A percentile compares a stretch with the other conserved stretches of the same genome.
Evolutionary conservation across 1,140 invertebrate genomes (phyloP).

Genomic region (Probaryconus sp.): DNA sequence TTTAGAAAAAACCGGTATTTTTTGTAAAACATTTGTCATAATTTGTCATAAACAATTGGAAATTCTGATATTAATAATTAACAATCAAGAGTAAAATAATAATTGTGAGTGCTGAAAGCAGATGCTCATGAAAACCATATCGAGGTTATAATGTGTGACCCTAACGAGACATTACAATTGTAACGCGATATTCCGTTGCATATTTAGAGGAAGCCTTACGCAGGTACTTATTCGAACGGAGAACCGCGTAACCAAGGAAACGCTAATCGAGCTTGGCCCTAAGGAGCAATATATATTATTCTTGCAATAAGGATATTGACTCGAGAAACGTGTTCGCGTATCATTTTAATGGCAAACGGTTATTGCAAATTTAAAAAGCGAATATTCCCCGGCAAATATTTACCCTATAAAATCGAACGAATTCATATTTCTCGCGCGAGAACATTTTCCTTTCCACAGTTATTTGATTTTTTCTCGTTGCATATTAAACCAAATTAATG

Average conservation of each 20-base stretch:
- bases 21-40: too few relatives aligned
- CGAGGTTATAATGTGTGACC: conserved; percentile 18
- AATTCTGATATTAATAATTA: too few relatives aligned
- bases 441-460: neutral
- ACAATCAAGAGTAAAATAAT: too few relatives aligned
- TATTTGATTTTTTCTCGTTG: conserved; percentile 1
- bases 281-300: conserved; percentile 48
- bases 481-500: too few relatives aligned
- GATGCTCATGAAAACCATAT: conserved; percentile 2
- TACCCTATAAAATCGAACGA: neutral
- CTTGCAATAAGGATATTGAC: conserved; percentile 50
- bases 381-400: conserved; percentile 6
- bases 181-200: conserved; percentile 29
- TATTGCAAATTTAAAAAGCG: conserved; percentile 27
- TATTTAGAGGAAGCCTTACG: conserved; percentile 51
- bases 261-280: conserved; percentile 52
- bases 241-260: conserved; percentile 54
- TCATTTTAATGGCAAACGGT: conserved; percentile 12
- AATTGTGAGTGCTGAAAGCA: neutral
- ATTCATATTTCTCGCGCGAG: conserved; percentile 7
- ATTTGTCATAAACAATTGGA: too few relatives aligned
- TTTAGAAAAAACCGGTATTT: too few relatives aligned
- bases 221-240: conserved; percentile 30
- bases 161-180: conserved; percentile 25
- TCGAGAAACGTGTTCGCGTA: conserved; percentile 58